A percentile compares a stretch with the other conserved stretches of the same genome.
Conservation (phyloP, 2,113 vertebrate genomes). For the Shinisaurus crocodilurus region DNA sequence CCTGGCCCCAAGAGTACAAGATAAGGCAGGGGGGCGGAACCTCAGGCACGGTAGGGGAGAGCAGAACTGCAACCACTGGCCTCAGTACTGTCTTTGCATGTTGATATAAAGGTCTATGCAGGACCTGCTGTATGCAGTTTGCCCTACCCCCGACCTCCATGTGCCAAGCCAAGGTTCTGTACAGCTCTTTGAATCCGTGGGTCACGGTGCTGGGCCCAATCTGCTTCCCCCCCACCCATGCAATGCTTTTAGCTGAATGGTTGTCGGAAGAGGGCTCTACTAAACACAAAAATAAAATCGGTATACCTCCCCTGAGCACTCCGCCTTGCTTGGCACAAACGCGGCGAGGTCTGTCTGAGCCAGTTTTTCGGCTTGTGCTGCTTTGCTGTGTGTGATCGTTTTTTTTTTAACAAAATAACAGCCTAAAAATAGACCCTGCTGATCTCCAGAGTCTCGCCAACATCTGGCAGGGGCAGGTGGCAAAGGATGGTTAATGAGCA, state of each 20-base stretch:
- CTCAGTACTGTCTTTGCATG: neutral
- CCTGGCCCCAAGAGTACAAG: too few species aligned
- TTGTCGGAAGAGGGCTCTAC: neutral
- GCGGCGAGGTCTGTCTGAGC: neutral
- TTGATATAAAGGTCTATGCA: too few species aligned
- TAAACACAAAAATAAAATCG: neutral
- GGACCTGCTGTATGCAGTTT: too few species aligned
- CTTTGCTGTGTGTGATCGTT: neutral
- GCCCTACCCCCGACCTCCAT: neutral
- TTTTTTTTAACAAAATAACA: neutral
- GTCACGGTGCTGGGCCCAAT: neutral
- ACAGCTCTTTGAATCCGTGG: neutral
- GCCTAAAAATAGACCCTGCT: slow-evolving; percentile 1
- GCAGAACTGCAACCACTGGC: too few species aligned
- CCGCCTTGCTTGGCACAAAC: neutral
- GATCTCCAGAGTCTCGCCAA: neutral
- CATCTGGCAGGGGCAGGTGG: slow-evolving; percentile 16
- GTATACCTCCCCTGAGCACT: too few species aligned
- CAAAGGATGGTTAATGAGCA: neutral
- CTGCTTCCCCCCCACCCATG: neutral
- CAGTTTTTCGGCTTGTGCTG: too few species aligned
- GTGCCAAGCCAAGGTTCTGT: neutral
- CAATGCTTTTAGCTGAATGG: neutral
- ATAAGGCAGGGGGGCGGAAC: too few species aligned
- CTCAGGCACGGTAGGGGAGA: too few species aligned